Evolutionary conservation across 2,113 vertebrate species (phyloP), one percentile per base, ranked within the genome.

Genomic region (Pteruthius melanotis): DNA sequence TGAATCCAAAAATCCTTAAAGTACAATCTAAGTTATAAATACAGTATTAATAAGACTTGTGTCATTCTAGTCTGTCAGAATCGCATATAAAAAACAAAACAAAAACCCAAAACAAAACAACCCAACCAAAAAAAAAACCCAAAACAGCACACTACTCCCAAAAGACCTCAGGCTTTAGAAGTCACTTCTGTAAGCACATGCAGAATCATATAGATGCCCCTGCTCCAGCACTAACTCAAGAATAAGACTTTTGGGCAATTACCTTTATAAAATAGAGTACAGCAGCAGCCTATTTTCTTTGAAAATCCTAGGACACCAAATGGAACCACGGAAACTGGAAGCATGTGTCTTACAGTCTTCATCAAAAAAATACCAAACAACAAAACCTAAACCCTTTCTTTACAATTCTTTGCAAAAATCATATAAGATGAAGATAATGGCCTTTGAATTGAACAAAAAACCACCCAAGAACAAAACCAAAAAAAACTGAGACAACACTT

Each of bases 151-250:
- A 39, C 3, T 23, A 57, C 11, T 66, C 13, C 10, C 14, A 70
- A 27, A 49, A 74, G 8, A 27, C 6, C 31, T 68, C 20, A 89
- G 12, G 18, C 18, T 84, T 87, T 13, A 40, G 21, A 82, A 4
- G 52, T 4, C 1, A 21, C 45, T 94, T 74, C 71, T 40, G 13
- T 35, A 89, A n/a, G 44, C 21, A 75, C 0, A 0, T 44, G 31
- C 47, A 91, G 19, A 71, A 59, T 19, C 8, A 75, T 2, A 39
- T 0, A 60, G 39, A 44, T 50, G 40, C 1, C 12, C 31, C 31
- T 86, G 30, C 15, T 71, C 16, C 50, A 63, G 27, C 49, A 66
- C 8, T 33, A 86, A 53, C 13, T 64, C 31, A 92, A 65, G 23
- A 83, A 44, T 8, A 35, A 39, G 40, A 56, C 11, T 39, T 35